Evolutionary conservation across 2,797 vertebrate genomes (phyloP).

Genomic region (Peromyscus aztecus): DNA sequence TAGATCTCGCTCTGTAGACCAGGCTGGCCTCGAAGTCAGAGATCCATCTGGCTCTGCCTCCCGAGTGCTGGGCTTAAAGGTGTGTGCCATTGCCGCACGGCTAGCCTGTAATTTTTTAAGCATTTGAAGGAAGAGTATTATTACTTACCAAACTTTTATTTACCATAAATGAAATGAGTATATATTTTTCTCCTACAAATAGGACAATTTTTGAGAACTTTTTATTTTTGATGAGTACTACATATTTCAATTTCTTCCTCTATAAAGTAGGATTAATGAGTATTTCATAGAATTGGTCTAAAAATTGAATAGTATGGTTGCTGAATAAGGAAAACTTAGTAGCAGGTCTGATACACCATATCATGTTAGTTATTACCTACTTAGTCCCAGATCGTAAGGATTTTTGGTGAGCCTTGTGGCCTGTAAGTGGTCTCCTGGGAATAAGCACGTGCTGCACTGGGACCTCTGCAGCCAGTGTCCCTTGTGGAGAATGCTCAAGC

Average conservation of each 20-base stretch:
- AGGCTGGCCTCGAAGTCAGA: no score
- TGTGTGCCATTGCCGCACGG: no score
- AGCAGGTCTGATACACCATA: no score
- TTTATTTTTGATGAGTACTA: not conserved
- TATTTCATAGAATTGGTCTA: not conserved
- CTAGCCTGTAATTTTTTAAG: not conserved
- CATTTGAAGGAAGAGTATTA: not conserved
- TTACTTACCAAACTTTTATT: not conserved
- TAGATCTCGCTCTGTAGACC: no score
- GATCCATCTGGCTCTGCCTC: no score
- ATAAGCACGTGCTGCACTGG: accelerated
- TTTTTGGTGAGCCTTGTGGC: not conserved
- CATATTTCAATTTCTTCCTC: not conserved
- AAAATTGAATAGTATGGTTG: not conserved
- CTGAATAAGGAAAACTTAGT: not conserved
- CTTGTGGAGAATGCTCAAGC: not conserved
- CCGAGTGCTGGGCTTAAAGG: no score
- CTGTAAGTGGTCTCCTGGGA: not conserved
- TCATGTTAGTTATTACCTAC: not conserved
- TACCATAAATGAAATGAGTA: slow-evolving; percentile 5
- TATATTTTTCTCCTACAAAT: not conserved
- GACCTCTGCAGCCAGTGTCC: not conserved
- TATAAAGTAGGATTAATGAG: not conserved
- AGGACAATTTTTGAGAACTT: not conserved
- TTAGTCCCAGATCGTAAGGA: accelerated